phyloP scores from a whole-genome alignment of 2,888 invertebrate genomes.

The Drepanosiphum platanoidis region DNA sequence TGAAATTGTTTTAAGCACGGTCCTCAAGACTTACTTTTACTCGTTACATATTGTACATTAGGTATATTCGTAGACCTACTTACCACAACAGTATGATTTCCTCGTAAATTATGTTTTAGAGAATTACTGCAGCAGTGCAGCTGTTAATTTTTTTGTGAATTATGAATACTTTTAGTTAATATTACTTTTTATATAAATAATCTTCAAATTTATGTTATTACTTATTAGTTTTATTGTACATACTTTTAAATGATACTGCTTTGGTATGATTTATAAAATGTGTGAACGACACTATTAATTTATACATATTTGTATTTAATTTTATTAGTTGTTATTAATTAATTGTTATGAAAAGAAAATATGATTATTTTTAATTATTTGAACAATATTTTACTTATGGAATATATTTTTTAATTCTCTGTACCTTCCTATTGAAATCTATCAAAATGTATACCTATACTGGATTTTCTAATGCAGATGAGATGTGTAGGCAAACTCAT shows the following conservation, averaged over 20 bases:
- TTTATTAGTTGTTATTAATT: conserved; percentile 7
- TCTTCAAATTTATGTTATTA: background rate
- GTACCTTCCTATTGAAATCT: too few species aligned
- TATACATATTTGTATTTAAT: conserved; percentile 5
- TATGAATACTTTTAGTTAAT: background rate
- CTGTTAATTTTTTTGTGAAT: background rate
- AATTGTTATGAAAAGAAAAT: background rate
- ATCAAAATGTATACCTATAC: too few species aligned
- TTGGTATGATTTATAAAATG: background rate
- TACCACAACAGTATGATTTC: background rate
- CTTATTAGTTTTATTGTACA: background rate
- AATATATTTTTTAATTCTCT: background rate
- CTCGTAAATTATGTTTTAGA: background rate
- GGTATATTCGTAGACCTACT: too few species aligned
- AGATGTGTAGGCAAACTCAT: too few species aligned
- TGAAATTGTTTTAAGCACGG: background rate
- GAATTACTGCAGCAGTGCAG: background rate
- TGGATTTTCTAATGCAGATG: too few species aligned
- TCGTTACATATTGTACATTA: too few species aligned
- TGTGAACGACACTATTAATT: conserved; percentile 11
- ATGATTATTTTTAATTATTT: background rate
- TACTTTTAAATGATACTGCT: background rate
- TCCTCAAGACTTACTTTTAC: too few species aligned
- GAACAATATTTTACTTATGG: background rate
- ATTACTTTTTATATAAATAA: background rate